Evolutionary conservation across 2,113 vertebrate genomes (phyloP), one percentile per base, ranked within the genome.

Genomic region (Cochlearius cochlearius): DNA sequence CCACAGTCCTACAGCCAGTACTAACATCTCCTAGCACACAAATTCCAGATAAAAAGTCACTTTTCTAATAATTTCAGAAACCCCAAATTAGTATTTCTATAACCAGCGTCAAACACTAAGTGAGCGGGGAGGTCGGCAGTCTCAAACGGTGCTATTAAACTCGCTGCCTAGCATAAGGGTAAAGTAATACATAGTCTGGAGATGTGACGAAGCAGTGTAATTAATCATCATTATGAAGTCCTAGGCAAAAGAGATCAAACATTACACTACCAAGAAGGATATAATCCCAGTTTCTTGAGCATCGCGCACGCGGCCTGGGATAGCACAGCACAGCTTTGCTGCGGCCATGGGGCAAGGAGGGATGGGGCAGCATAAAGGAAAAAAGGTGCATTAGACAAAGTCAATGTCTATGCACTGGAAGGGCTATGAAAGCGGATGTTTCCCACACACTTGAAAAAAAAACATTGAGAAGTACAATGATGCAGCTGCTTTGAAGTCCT

Each of bases 251-350:
- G 26, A 59, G 53, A 79, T 43, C 32, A 87, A 76, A 45, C 27
- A 53, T 11, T 58, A 45, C 20, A 16, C 11, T 16, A 16, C 12
- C 21, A 36, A 79, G 32, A 62, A 73, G 17, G 32, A 22, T n/a
- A 47, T 30, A 59, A 71, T 29, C 38, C 11, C 16, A 83, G 29
- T 16, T 10, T 30, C 67, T 4, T 17, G 27, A 82, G 27, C 7
- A 53, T 10, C n/a, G 23, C 0, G 11, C 71, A 30, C 1, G 5
- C 10, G 71, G 23, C 60, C 29, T 1, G 1, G 39, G 30, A 56
- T 2, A 56, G 38, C 0, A 0, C 32, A 86, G 53, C 49, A 39
- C 5, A 34, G 50, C 17, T 75, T 52, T 43, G 15, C 41, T 45
- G 36, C 6, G 29, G 43, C 66, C 88, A 36, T 2, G 5, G 38